Conservation (phyloP, 2,113 vertebrate genomes). For the Microcebus griseorufus region DNA sequence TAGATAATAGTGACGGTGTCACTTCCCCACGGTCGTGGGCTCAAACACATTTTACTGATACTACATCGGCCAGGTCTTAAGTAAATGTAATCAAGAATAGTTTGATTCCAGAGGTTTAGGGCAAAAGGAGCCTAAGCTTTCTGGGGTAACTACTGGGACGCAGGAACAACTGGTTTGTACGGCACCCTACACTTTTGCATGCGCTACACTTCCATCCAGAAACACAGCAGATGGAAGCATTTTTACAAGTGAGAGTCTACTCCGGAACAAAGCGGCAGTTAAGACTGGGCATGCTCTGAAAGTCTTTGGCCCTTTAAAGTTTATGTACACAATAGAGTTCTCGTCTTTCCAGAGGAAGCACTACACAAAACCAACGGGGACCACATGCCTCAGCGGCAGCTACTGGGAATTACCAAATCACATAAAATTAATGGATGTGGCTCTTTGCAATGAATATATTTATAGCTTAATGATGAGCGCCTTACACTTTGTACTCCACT, state of each 20-base stretch:
- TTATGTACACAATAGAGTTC: neutral
- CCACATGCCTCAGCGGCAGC: neutral
- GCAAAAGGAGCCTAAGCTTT: neutral
- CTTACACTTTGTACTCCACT: neutral
- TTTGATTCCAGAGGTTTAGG: neutral
- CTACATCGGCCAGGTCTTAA: neutral
- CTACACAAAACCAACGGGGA: neutral
- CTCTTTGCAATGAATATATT: conserved; percentile 61
- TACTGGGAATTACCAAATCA: conserved; percentile 52
- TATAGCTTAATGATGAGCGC: conserved; percentile 43
- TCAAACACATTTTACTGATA: neutral
- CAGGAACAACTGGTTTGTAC: neutral
- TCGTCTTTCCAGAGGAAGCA: conserved; percentile 28
- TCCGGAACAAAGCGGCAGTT: neutral
- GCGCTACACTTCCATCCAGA: neutral
- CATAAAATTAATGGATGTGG: conserved; percentile 62
- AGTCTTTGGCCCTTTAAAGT: neutral
- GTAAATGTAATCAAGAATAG: neutral
- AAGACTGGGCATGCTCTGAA: neutral
- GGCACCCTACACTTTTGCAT: neutral
- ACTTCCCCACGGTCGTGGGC: neutral
- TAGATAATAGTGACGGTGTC: neutral
- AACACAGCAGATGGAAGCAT: neutral
- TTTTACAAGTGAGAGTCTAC: neutral
- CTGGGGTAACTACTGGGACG: neutral